A percentile compares a stretch with the other conserved stretches of the same genome.
phyloP scores from a whole-genome alignment of 2,888 invertebrate species.

The Eristalis pertinax region DNA sequence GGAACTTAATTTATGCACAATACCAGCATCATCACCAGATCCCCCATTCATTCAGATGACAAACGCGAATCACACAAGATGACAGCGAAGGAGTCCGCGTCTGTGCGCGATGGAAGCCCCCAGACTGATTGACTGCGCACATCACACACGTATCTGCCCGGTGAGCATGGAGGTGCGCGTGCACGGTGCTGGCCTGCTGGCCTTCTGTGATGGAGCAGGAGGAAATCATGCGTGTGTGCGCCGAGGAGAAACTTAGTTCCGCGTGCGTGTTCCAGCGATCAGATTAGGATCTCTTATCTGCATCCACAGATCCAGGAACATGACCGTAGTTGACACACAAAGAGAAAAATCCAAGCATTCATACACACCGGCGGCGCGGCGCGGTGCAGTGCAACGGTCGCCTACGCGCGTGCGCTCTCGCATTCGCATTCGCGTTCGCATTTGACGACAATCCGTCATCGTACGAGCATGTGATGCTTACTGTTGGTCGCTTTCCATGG shows the following conservation, averaged over 20 bases:
- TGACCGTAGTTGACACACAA: conserved; percentile 63
- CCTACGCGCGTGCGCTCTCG: conserved; percentile 62
- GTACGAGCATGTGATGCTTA: conserved; percentile 61
- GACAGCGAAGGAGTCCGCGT: conserved; percentile 45
- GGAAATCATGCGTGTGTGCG: conserved; percentile 63
- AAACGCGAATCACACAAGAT: conserved; percentile 60
- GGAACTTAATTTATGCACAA: conserved; percentile 71
- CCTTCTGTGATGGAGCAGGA: conserved; percentile 59
- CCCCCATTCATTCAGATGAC: conserved; percentile 66
- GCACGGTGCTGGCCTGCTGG: conserved; percentile 40
- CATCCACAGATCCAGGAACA: conserved; percentile 62
- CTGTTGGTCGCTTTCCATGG: conserved; percentile 33
- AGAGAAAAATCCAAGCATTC: conserved; percentile 21
- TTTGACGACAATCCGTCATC: conserved; percentile 73
- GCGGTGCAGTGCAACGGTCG: conserved; percentile 28
- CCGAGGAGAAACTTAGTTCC: conserved; percentile 61
- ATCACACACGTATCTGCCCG: conserved; percentile 11
- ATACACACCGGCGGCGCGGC: conserved; percentile 31
- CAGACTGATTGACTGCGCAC: conserved; percentile 69
- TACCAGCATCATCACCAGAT: conserved; percentile 56
- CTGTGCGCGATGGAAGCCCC: conserved; percentile 35
- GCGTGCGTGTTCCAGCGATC: conserved; percentile 69
- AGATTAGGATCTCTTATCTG: conserved; percentile 71
- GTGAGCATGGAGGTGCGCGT: neutral
- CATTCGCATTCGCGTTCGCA: conserved; percentile 34